Evolutionary conservation across 2,113 vertebrate genomes (phyloP).

Genomic region (Gadus macrocephalus): DNA sequence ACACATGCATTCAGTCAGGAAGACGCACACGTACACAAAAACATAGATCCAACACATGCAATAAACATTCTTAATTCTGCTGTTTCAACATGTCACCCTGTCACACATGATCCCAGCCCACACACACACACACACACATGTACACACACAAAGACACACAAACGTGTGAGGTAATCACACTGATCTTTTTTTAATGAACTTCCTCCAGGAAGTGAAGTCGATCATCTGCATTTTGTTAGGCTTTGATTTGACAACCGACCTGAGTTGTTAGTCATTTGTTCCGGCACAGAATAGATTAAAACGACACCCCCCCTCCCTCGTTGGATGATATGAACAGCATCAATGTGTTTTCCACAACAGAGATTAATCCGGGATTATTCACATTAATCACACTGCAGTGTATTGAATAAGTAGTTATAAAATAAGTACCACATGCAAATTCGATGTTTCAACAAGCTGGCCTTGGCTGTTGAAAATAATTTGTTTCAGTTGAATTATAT

Average conservation of each 20-base stretch:
- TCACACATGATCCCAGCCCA: too few relatives aligned
- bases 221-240: conserved; percentile 44
- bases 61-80: conserved; percentile 12
- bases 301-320: conserved; percentile 51
- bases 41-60: too few relatives aligned
- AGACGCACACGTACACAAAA: too few relatives aligned
- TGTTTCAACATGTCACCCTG: conserved; percentile 43
- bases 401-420: conserved; percentile 60
- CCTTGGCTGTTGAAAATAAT: conserved; percentile 23
- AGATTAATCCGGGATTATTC: conserved; percentile 56
- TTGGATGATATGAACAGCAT: conserved; percentile 49
- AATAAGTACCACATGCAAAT: conserved; percentile 49
- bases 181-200: conserved; percentile 42
- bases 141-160: not conserved
- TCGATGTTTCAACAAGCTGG: conserved; percentile 41
- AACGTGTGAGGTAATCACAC: conserved; percentile 7
- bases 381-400: conserved; percentile 50
- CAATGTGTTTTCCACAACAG: conserved; percentile 59
- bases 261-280: conserved; percentile 54
- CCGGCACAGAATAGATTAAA: conserved; percentile 53
- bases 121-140: too few relatives aligned
- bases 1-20: too few relatives aligned
- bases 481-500: not conserved
- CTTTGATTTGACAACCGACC: conserved; percentile 41
- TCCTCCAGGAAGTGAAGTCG: conserved; percentile 35